phyloP scores from a whole-genome alignment of 2,113 vertebrate genomes.

The Eulemur rufifrons region DNA sequence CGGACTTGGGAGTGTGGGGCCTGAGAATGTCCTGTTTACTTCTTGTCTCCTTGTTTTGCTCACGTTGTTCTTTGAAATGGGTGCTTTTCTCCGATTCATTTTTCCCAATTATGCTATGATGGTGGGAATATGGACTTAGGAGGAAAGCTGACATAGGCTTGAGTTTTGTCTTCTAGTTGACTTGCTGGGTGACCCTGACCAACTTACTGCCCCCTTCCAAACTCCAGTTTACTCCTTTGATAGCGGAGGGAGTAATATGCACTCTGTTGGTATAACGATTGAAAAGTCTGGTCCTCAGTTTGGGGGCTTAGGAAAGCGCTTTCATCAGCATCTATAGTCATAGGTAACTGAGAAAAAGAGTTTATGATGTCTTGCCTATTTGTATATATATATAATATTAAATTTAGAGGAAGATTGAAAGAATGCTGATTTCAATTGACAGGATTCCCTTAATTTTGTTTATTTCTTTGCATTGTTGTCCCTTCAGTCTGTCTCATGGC shows the following conservation, averaged over 20 bases:
- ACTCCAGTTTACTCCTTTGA: neutral
- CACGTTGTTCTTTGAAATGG: neutral
- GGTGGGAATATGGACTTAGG: neutral
- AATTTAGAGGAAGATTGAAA: neutral
- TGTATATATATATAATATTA: neutral
- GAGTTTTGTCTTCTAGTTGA: neutral
- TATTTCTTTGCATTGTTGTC: neutral
- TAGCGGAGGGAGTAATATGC: neutral
- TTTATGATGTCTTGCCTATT: neutral
- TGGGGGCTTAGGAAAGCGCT: neutral
- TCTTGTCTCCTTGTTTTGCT: neutral
- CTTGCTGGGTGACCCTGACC: neutral
- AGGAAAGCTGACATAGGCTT: neutral
- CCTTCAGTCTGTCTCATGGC: neutral
- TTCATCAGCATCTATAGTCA: neutral
- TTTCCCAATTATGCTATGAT: neutral
- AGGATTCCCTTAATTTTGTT: neutral
- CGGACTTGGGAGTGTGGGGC: too few species aligned
- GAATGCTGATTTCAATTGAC: neutral
- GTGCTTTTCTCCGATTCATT: neutral
- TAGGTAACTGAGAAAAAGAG: neutral
- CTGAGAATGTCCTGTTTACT: neutral
- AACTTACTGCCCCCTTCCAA: neutral
- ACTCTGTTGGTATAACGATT: neutral
- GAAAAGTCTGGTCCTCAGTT: neutral